phyloP scores from a whole-genome alignment of 2,797 vertebrate genomes.

The Clarias fuscus region DNA sequence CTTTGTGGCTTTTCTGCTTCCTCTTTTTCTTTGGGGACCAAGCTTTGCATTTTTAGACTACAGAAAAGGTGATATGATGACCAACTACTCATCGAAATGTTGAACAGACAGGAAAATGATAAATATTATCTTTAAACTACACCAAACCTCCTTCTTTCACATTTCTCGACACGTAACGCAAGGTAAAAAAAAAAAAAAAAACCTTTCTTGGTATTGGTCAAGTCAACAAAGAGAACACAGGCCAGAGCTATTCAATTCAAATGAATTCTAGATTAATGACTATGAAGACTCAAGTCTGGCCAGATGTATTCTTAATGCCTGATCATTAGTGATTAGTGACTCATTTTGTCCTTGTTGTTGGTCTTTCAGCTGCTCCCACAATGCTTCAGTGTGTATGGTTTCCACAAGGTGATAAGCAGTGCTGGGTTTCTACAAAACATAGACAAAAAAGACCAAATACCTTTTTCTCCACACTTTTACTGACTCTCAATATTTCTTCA shows the following conservation, averaged over 20 bases:
- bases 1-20: constrained; percentile 10
- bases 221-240: background rate
- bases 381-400: background rate
- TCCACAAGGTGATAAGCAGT: background rate
- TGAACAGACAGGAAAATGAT: background rate
- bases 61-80: background rate
- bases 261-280: background rate
- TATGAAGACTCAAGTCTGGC: background rate
- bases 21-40: background rate
- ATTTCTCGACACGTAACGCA: background rate
- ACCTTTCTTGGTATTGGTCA: background rate
- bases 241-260: background rate
- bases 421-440: background rate
- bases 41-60: background rate
- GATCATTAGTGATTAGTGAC: background rate
- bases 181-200: too few species aligned
- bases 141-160: background rate
- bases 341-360: too few species aligned
- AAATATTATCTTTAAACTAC: background rate
- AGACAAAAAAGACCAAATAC: background rate
- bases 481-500: background rate
- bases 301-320: background rate
- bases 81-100: too few species aligned
- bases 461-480: background rate
- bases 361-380: background rate